Evolutionary conservation across 2,888 invertebrate genomes (phyloP), one percentile per base, ranked within the genome.

Genomic region (Saturnia japonica): DNA sequence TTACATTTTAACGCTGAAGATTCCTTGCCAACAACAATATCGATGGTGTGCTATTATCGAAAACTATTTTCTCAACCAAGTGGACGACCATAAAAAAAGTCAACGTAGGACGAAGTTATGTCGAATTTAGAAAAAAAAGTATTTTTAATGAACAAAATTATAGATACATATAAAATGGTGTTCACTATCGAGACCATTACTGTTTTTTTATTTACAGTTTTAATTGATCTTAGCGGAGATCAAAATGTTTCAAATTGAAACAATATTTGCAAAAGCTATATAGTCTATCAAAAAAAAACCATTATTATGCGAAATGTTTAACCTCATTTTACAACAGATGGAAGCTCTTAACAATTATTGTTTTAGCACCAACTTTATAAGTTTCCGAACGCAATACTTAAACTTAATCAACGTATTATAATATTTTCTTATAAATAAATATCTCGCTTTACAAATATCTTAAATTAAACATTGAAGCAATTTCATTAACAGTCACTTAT

Each of bases 341-440:
- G 81, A 84, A 84, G 83, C 82, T 79, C 75, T 76, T 80, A 72
- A 72, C 71, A 73, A 73, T 81, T 77, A 82, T 80, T 81, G 78
- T 76, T 70, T 77, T 90, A 91, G 90, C 91, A 91, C 90, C 91
- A 85, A 84, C 77, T 84, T 88, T 83, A 84, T 85, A 87, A 87
- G 82, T 84, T 78, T 74, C 76, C 77, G 73, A 74, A 81, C 78
- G 72, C 76, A 43, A 73, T 76, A 76, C 80, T 81, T 85, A 85
- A 80, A 84, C 81, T 82, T 85, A 87, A 80, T 80, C 80, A 85
- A 82, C 82, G 76, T 77, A 64, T 40, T 40, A 64, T 64, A 69
- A 22, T 67, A 74, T 84, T 84, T 80, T 75, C 76, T 75, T 79
- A 76, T 69, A 79, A 82, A 84, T 85, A 85, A 81, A 85, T 64